Conservation (phyloP, 2,888 invertebrate species). For the Heteropelma amictum region DNA sequence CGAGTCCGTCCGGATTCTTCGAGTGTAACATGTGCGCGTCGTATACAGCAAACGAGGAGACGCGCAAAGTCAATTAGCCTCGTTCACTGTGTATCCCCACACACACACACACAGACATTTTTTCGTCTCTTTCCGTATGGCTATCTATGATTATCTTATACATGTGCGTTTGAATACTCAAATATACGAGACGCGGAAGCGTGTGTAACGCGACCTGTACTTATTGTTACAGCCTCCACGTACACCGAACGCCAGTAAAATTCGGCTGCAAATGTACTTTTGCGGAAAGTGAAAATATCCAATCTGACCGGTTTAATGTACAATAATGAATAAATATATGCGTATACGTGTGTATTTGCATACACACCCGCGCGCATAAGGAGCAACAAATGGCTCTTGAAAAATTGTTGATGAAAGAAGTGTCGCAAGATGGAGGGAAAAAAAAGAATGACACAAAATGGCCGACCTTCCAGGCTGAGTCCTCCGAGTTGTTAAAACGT, state of each 20-base stretch:
- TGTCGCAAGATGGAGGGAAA: not conserved
- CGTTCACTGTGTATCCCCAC: constrained; percentile 1
- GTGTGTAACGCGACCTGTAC: constrained; percentile 23
- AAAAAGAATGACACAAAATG: not conserved
- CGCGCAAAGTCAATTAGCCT: constrained; percentile 34
- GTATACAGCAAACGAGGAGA: not conserved
- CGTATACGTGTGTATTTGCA: not conserved
- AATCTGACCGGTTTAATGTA: not conserved
- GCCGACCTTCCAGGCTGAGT: not conserved
- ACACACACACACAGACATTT: not conserved
- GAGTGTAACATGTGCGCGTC: not conserved
- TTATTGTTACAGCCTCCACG: constrained; percentile 25
- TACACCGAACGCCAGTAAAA: not conserved
- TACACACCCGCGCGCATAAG: not conserved
- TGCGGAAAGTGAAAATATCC: constrained; percentile 37
- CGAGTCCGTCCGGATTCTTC: constrained; percentile 28
- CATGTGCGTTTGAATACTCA: not conserved
- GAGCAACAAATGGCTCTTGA: not conserved
- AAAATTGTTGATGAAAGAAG: not conserved
- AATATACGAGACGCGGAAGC: constrained; percentile 28
- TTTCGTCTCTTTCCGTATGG: not conserved
- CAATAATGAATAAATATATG: constrained; percentile 1
- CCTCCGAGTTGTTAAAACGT: not conserved
- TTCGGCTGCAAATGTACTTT: constrained; percentile 37
- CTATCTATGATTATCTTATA: not conserved